Percentiles rank a stretch among this genome's conserved stretches.
These are phyloP conservation scores for Liasis olivaceus DNA, from an alignment of 2,797 vertebrate species.

Conservation along the genomic window DNA sequence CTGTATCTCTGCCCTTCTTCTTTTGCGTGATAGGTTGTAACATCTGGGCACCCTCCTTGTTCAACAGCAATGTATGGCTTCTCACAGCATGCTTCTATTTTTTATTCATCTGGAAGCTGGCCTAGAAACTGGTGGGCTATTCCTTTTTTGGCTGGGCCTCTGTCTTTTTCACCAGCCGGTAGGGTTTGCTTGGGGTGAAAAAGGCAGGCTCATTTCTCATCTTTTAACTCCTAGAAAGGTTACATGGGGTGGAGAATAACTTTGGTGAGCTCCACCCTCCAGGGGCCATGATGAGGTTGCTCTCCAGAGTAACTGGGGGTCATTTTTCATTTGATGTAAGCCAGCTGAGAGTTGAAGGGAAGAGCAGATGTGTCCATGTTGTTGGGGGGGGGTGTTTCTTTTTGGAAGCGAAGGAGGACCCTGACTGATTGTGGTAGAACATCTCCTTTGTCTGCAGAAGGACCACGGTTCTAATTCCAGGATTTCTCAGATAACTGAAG, in stretches of 20 bases:
- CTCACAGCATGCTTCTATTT: neutral
- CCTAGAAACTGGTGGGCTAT: neutral
- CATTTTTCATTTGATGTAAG: too few species aligned
- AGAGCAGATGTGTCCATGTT: neutral
- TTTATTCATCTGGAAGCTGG: neutral
- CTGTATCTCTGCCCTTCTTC: neutral
- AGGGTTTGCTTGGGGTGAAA: neutral
- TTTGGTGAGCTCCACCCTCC: neutral
- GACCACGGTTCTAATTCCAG: too few species aligned
- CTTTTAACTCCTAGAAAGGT: neutral
- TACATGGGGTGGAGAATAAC: too few species aligned
- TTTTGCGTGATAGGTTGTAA: neutral
- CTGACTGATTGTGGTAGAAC: too few species aligned
- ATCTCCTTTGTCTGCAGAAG: too few species aligned
- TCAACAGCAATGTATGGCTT: neutral
- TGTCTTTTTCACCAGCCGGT: neutral
- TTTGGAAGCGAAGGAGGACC: too few species aligned
- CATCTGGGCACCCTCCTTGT: neutral
- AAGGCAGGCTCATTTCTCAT: too few species aligned
- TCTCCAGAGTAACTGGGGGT: neutral
- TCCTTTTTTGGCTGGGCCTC: neutral
- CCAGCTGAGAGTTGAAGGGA: too few species aligned
- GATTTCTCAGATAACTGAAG: too few species aligned
- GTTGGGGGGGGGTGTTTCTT: too few species aligned
- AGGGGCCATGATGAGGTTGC: neutral